Evolutionary conservation across 2,888 invertebrate species (phyloP).

Genomic region (Drosophila putrida): DNA sequence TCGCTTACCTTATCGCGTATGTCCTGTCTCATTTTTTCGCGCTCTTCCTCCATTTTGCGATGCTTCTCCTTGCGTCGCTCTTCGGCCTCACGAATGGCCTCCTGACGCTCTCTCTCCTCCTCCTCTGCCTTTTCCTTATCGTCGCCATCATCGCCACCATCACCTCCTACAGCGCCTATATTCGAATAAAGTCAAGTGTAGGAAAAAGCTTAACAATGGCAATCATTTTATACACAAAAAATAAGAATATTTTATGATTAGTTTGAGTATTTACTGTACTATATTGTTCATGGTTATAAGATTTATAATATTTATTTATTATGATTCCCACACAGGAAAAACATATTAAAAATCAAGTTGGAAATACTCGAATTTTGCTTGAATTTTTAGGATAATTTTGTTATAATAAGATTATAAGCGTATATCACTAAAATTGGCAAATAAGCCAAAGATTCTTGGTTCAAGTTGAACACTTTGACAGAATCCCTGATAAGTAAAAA

Average conservation of each 20-base stretch:
- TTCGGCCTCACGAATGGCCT: conserved; percentile 99
- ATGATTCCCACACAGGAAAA: too few species aligned
- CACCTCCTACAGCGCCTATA: conserved; percentile 96
- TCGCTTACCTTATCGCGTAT: conserved; percentile 98
- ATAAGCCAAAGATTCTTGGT: too few species aligned
- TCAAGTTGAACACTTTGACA: too few species aligned
- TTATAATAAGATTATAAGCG: too few species aligned
- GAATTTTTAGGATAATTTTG: too few species aligned
- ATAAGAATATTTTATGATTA: background rate
- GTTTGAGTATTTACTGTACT: background rate
- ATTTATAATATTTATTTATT: too few species aligned
- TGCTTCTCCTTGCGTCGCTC: conserved; percentile 99
- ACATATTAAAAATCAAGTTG: too few species aligned
- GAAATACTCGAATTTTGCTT: too few species aligned
- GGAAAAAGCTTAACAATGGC: conserved; percentile 9
- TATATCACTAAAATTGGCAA: too few species aligned
- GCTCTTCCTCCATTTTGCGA: conserved; percentile 99
- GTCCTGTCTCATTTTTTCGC: conserved; percentile 99
- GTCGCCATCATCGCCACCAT: conserved; percentile 95
- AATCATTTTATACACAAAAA: background rate
- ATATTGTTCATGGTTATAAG: too few species aligned
- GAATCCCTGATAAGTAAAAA: too few species aligned
- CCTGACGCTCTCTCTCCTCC: conserved; percentile 98
- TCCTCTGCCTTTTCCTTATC: conserved; percentile 99
- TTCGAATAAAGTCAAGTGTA: conserved; percentile 55